Evolutionary conservation across 92 coral and sea anemone genomes (phyloP), one percentile per base, ranked within the genome.

Genomic region (Epizoanthus ramosus): DNA sequence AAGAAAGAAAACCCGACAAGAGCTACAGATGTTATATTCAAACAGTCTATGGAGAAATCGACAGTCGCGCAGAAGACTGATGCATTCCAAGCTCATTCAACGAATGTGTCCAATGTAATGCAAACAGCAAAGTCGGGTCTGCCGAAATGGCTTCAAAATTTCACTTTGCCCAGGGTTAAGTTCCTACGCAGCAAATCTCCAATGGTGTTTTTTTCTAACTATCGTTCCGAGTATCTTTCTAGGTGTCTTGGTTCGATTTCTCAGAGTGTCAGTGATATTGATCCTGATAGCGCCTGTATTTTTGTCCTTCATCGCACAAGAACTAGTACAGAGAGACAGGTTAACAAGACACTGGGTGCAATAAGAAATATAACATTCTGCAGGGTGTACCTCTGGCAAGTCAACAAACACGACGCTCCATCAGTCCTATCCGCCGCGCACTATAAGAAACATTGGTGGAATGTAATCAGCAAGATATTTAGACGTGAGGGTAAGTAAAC

Each of bases 211-310:
- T 85, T 85, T 28, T 74, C 80, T 17, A 52, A 63, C 15, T 85
- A 85, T 67, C 79, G 84, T 23, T 66, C 68, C 76, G 54, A 79
- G 54, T 85, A 85, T 19, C 85, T 85, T 24, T 35, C 60, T 19
- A 68, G 33, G 52, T 85, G 88, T 68, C 80, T 85, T 17, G 80
- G 68, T 7, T 85, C 88, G 13, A 85, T 85, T 50, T 68, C 80
- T 39, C 17, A 7, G 52, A 83, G 84, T 54, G 72, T 79, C 35
- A 53, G 37, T 25, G 88, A 85, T 28, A 85, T 85, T 6, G 88
- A 79, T 59, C 80, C 79, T 41, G 54, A 76, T 5, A 77, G 84
- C 57, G 80, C 57, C 5, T 85, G 88, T n/a, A 75, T 85, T 63
- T 85, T 85, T 52, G 88, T 63, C 12, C 74, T 85, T 16, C 79